A percentile compares a stretch with the other conserved stretches of the same genome.
Evolutionary conservation across 2,797 vertebrate species (phyloP).

Genomic region (Pantherophis alleghaniensis): DNA sequence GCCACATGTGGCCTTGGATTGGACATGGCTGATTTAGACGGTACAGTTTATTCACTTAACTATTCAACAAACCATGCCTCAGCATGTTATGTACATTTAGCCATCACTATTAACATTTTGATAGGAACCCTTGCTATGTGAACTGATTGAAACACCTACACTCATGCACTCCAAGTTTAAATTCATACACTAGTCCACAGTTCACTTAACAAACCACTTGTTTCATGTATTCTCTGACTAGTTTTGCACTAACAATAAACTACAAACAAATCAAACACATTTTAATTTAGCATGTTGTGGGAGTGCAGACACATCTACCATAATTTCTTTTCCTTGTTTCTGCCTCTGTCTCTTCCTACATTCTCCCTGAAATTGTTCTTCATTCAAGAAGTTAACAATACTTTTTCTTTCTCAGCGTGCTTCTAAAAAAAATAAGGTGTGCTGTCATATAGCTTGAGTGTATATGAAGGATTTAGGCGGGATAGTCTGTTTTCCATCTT

Average conservation of each 20-base stretch:
- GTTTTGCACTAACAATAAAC: neutral
- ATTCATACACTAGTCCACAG: neutral
- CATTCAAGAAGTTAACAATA: neutral
- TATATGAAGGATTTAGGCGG: neutral
- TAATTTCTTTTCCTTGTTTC: neutral
- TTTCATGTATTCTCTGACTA: neutral
- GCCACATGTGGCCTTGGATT: neutral
- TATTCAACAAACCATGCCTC: neutral
- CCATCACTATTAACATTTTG: neutral
- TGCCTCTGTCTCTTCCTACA: neutral
- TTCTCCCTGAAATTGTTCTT: neutral
- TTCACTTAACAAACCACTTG: neutral
- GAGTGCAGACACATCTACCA: neutral
- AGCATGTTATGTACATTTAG: neutral
- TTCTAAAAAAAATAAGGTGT: neutral
- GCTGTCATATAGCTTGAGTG: neutral
- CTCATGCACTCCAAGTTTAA: neutral
- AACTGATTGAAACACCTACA: neutral
- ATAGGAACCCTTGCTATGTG: neutral
- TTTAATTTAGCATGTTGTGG: neutral
- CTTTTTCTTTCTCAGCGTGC: neutral
- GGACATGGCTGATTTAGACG: neutral
- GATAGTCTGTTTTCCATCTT: neutral
- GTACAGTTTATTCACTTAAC: neutral
- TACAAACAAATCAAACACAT: neutral